These are phyloP conservation scores for Macrotis lagotis DNA, from an alignment of 2,113 vertebrate species.

Conservation along the genomic window DNA sequence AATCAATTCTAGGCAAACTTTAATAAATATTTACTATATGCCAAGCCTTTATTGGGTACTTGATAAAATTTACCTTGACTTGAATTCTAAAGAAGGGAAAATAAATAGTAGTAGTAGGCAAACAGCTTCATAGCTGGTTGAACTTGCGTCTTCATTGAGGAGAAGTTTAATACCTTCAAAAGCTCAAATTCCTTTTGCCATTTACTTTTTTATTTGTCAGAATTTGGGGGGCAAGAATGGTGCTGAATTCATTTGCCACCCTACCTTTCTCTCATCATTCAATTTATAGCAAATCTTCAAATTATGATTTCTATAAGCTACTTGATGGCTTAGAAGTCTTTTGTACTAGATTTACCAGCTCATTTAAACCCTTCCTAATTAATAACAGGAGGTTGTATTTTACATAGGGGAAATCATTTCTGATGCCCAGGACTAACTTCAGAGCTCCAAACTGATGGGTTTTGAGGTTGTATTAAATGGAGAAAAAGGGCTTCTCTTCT, in stretches of 20 bases:
- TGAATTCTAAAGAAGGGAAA: not conserved
- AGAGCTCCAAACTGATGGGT: not conserved
- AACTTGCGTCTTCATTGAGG: not conserved
- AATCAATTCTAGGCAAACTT: not conserved
- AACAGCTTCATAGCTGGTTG: not conserved
- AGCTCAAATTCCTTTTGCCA: not conserved
- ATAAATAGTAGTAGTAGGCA: not conserved
- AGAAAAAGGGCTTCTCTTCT: not conserved
- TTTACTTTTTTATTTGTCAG: not conserved
- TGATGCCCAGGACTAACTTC: not conserved
- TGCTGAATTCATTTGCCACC: not conserved
- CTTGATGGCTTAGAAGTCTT: not conserved
- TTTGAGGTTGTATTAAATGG: not conserved
- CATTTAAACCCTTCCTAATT: not conserved
- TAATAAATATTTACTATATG: not conserved
- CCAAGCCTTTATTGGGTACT: not conserved
- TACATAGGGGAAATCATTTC: not conserved
- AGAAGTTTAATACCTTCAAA: not conserved
- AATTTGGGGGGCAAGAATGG: not conserved
- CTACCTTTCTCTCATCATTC: not conserved
- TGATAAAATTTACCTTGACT: not conserved
- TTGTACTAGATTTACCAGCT: not conserved
- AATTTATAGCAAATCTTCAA: not conserved
- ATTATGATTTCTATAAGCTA: not conserved
- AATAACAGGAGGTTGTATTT: not conserved